Evolutionary conservation across 2,888 invertebrate genomes (phyloP).

Genomic region (Drosophila neoperkinsi): DNA sequence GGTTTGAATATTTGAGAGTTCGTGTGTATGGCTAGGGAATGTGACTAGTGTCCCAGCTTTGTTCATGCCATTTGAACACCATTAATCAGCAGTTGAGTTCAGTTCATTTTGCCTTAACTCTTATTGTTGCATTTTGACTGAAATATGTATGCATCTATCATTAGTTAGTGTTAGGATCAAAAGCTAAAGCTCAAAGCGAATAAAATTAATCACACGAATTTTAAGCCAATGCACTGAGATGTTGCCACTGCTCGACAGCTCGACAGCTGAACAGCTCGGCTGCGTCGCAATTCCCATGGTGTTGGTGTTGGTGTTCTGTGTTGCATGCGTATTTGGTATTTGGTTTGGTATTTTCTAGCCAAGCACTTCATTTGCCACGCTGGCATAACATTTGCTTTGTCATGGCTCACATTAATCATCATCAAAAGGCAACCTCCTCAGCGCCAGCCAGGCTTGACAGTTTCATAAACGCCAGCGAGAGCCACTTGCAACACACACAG

Average conservation of each 20-base stretch:
- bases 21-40: neutral
- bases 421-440: conserved; percentile 54
- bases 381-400: conserved; percentile 74
- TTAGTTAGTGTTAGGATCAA: conserved; percentile 25
- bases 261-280: conserved; percentile 17
- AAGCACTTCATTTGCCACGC: conserved; percentile 58
- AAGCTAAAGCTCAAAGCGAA: conserved; percentile 22
- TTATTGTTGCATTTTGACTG: conserved; percentile 1
- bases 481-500: conserved; percentile 63
- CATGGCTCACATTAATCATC: conserved; percentile 78
- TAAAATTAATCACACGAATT: conserved; percentile 47
- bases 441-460: conserved; percentile 57
- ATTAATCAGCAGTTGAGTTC: neutral
- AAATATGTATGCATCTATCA: conserved; percentile 7
- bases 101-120: neutral
- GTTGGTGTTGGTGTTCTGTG: neutral
- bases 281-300: conserved; percentile 11
- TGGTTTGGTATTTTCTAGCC: conserved; percentile 22
- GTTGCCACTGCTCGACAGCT: conserved; percentile 22
- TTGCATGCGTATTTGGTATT: conserved; percentile 13
- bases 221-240: conserved; percentile 37
- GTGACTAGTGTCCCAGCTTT: neutral
- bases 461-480: conserved; percentile 70
- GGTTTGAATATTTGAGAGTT: no score
- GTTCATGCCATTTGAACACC: neutral